Conservation (phyloP, 2,113 vertebrate species). For the Zeus faber region DNA sequence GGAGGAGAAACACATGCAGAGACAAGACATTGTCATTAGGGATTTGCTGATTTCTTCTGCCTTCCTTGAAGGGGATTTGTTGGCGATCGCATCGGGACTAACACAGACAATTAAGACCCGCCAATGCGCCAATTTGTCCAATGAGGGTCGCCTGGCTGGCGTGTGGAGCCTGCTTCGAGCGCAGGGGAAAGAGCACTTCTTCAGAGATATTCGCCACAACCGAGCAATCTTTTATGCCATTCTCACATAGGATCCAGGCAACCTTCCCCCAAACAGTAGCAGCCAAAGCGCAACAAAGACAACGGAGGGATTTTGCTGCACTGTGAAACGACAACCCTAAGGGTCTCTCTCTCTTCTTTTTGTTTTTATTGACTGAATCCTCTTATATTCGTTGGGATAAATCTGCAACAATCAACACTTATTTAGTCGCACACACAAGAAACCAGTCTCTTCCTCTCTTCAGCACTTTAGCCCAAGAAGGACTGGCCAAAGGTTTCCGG, state of each 20-base stretch:
- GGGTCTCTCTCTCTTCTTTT: not conserved
- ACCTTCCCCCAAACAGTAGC: no score
- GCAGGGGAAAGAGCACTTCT: no score
- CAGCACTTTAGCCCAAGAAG: constrained; percentile 85
- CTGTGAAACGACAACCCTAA: constrained; percentile 6
- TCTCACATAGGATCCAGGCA: constrained; percentile 15
- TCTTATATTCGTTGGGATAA: no score
- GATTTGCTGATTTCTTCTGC: constrained; percentile 15
- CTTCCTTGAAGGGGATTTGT: constrained; percentile 31
- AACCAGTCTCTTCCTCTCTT: constrained; percentile 55
- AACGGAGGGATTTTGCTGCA: no score
- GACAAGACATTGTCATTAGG: constrained; percentile 14
- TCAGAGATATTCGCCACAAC: no score
- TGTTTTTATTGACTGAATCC: no score
- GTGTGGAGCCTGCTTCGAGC: no score
- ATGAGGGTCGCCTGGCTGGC: constrained; percentile 17
- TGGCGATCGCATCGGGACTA: constrained; percentile 1
- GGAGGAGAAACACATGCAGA: no score
- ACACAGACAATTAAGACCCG: constrained; percentile 7
- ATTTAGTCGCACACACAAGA: constrained; percentile 8
- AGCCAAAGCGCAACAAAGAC: no score
- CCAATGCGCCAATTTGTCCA: no score
- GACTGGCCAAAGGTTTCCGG: constrained; percentile 22
- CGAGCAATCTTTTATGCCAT: constrained; percentile 17
- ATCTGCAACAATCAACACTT: no score